phyloP scores from a whole-genome alignment of 2,113 vertebrate species.

The Rhinogobius similis region DNA sequence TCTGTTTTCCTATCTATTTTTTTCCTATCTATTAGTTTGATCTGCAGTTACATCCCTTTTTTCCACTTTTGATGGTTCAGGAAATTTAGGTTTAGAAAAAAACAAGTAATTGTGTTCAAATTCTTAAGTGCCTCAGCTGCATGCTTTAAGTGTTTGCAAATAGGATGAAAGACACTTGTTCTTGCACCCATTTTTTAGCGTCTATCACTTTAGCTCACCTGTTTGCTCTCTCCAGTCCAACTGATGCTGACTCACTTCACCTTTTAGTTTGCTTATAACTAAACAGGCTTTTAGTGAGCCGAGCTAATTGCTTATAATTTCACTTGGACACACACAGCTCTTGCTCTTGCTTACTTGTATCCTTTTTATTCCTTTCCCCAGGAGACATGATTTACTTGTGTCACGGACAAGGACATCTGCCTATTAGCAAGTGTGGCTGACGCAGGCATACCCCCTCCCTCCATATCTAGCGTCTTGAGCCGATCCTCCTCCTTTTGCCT shows the following conservation, averaged over 20 bases:
- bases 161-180: constrained; percentile 6
- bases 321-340: constrained; percentile 62
- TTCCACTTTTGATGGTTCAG: too few relatives aligned
- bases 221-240: not conserved
- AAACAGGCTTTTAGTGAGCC: constrained; percentile 53
- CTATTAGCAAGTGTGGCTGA: constrained; percentile 75
- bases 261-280: constrained; percentile 43
- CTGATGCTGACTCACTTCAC: not conserved
- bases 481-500: constrained; percentile 67
- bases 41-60: too few relatives aligned
- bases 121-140: not conserved
- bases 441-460: constrained; percentile 68
- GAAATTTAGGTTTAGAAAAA: too few relatives aligned
- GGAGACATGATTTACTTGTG: constrained; percentile 77
- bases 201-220: constrained; percentile 1
- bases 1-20: too few relatives aligned
- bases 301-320: constrained; percentile 67
- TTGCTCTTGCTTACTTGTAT: constrained; percentile 46
- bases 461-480: constrained; percentile 61
- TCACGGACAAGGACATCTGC: constrained; percentile 81
- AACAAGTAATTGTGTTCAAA: not conserved
- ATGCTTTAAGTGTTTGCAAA: not conserved
- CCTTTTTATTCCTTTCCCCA: constrained; percentile 49
- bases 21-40: too few relatives aligned
- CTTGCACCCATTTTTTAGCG: constrained; percentile 2